Base-by-base conservation (phyloP, 2,888 invertebrate genomes). In the Antitype chi region DNA sequence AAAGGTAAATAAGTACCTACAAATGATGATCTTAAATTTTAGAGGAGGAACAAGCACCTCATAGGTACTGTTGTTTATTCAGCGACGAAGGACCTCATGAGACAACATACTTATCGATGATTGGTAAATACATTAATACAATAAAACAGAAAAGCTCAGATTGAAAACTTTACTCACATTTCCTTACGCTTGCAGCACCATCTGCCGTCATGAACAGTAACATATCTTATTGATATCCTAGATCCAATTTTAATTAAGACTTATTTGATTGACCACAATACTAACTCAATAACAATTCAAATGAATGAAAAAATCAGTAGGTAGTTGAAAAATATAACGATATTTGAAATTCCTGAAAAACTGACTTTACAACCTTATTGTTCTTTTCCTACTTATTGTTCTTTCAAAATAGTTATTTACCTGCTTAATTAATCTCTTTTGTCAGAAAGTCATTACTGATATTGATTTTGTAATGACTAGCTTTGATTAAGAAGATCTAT, bases 391-490 rank as follows among this genome's bases (percentile, higher is more conserved):
- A 17, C 1, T 23, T 23, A 25, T 23, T 74, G 49, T 60, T 60
- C 11, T 43, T 25, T 17, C 25, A n/a, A 32, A 47, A 74, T 74
- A 32, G 9, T 52, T 52, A 49, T 64, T 76, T 32, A 47, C 20
- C 8, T 23, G 15, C 32, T 32, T 32, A 52, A 11, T 72, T 20
- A 20, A 71, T 74, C 38, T 70, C 17, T 23, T 23, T 60, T 53
- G 23, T 57, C 20, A 49, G 25, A 70, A 62, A 53, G n/a, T n/a
- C 25, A 59, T 38, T 47, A 70, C 53, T 28, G 5, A 28, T 38
- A 82, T 67, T 70, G 53, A 57, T 78, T 47, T 71, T 53, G n/a
- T 57, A 53, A 47, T 66, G 57, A 52, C 28, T 75, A 28, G 43
- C 57, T 78, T 49, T 59, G 55, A 70, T 66, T 68, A 64, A 64